These are phyloP conservation scores for Poeciliopsis turrubarensis DNA, from an alignment of 2,113 vertebrate genomes.

Conservation along the genomic window DNA sequence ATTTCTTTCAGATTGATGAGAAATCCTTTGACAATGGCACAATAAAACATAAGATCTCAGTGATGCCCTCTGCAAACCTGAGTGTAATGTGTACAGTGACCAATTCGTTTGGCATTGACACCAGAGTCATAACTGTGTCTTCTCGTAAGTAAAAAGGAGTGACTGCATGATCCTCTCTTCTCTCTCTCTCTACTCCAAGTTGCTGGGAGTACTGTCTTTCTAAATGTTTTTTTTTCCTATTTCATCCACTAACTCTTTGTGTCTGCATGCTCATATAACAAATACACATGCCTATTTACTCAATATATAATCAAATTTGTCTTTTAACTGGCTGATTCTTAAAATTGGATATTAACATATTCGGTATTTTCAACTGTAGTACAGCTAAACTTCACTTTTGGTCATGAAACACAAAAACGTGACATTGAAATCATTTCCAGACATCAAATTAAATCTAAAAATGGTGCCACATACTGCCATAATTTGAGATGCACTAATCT, in stretches of 20 bases:
- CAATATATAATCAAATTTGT: background rate
- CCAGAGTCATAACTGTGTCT: conserved; percentile 86
- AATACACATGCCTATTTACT: conserved; percentile 3
- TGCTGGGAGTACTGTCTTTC: conserved; percentile 9
- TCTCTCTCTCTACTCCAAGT: conserved; percentile 6
- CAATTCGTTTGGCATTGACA: conserved; percentile 86
- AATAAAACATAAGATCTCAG: conserved; percentile 88
- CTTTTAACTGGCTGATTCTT: background rate
- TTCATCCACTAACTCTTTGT: conserved; percentile 37
- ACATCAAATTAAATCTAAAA: background rate
- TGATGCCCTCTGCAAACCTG: conserved; percentile 89
- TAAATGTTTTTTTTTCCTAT: conserved; percentile 30
- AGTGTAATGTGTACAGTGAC: conserved; percentile 89
- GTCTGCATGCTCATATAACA: conserved; percentile 61
- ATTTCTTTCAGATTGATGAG: conserved; percentile 81
- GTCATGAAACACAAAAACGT: too few species aligned
- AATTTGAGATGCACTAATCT: too few species aligned
- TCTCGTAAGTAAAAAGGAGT: conserved; percentile 86
- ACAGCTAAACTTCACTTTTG: background rate
- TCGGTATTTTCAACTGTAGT: background rate
- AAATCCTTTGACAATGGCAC: conserved; percentile 83
- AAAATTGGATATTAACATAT: background rate
- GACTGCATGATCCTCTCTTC: background rate
- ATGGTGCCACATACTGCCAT: background rate
- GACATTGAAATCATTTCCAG: background rate